phyloP scores from a whole-genome alignment of 1,140 invertebrate species.

The Philopotamus ludificatus region DNA sequence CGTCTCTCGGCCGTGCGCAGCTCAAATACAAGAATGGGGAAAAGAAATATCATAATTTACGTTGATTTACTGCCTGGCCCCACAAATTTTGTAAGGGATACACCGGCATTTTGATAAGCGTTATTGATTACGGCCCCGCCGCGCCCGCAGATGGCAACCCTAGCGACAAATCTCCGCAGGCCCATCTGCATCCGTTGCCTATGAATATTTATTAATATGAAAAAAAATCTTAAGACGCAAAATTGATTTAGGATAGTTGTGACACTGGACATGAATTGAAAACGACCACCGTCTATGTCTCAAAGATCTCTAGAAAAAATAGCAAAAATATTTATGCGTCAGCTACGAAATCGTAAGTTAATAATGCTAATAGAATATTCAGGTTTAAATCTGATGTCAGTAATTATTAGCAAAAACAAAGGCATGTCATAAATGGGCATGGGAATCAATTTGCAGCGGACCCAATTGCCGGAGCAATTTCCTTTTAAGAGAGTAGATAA shows the following conservation, averaged over 20 bases:
- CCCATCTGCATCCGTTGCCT: neutral
- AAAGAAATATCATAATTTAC: slow-evolving; percentile 34
- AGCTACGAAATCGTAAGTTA: too few species aligned
- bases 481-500: neutral
- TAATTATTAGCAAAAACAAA: neutral
- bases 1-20: neutral
- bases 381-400: too few species aligned
- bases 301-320: too few species aligned
- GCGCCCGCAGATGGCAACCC: neutral
- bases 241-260: too few species aligned
- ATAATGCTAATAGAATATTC: too few species aligned
- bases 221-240: too few species aligned
- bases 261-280: too few species aligned
- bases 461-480: neutral
- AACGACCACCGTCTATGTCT: too few species aligned
- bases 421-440: neutral
- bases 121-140: slow-evolving; percentile 27
- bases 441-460: neutral
- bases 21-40: slow-evolving; percentile 6
- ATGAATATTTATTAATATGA: too few species aligned
- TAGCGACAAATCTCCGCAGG: neutral
- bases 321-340: too few species aligned
- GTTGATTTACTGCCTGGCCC: slow-evolving; percentile 19
- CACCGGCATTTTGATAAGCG: slow-evolving; percentile 21
- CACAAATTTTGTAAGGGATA: slow-evolving; percentile 19